Base-by-base conservation (phyloP, 1,140 invertebrate species). In the Drosophila pallidifrons region DNA sequence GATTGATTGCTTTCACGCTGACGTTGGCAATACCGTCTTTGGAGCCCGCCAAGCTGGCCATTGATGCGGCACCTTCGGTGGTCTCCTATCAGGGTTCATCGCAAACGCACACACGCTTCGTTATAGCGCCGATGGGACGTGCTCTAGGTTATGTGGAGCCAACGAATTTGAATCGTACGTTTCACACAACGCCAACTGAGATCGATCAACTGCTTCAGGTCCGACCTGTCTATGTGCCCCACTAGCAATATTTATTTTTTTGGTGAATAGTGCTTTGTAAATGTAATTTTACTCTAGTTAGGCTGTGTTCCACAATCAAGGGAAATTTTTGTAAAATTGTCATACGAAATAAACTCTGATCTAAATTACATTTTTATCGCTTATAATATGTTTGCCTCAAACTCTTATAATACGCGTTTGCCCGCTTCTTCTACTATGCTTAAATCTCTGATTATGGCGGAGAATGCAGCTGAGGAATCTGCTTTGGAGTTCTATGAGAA, bases 31-130 rank as follows among this genome's bases (percentile, higher is more conserved):
- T 55, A 28, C 81, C 63, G 2, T 7, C 63, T 1, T 5, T 43
- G 66, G 71, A 25, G 11, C 30, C 58, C 7, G 75, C 75, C 16
- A 72, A 68, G 46, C 75, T 88, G 16, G 61, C 91, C 13, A 92
- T 92, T 20, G 91, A 92, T 28, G 69, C 91, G 5, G 91, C 91
- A 0, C 91, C 91, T 4, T 92, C 91, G 30, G 87, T 92, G 38
- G 91, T 92, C 57, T 81, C 91, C 52, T 92, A 92, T 55, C 91
- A 92, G 67, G 91, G 91, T 7, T 92, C 91, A 7, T 86, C 87
- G 2, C 86, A 91, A 51, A 67, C 81, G 3, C 83, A 91, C 67
- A 88, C 91, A 28, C 83, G 88, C 25, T 88, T 92, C 15, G 91
- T 92, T 1, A 81, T 92, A 5, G 87, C 91, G 1, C 91, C 91